Evolutionary conservation across 2,113 vertebrate species (phyloP).

Genomic region (Ophthalmolycus amberensis): DNA sequence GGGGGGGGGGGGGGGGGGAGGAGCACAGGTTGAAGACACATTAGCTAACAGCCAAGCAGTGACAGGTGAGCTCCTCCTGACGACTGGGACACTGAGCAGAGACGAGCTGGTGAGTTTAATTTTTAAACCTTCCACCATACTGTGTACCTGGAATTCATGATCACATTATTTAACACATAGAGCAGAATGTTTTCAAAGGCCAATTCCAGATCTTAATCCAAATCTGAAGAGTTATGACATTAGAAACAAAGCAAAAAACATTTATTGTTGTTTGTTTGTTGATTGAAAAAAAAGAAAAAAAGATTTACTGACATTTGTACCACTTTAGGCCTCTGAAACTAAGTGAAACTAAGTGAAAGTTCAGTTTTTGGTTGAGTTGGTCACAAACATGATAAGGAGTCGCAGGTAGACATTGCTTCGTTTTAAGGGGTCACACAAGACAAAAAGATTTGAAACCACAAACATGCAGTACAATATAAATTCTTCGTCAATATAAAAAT

Average conservation of each 20-base stretch:
- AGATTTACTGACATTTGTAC: background rate
- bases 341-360: background rate
- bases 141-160: background rate
- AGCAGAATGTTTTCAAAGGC: background rate
- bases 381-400: background rate
- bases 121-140: background rate
- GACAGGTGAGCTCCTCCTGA: slow-evolving; percentile 67
- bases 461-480: background rate
- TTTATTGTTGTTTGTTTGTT: background rate
- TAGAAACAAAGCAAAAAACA: background rate
- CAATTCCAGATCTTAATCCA: background rate
- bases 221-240: background rate
- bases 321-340: background rate
- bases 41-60: slow-evolving; percentile 69
- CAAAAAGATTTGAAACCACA: background rate
- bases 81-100: slow-evolving; percentile 48
- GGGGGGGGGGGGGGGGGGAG: slow-evolving; percentile 41
- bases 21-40: slow-evolving; percentile 41
- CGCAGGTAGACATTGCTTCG: background rate
- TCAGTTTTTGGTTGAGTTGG: background rate
- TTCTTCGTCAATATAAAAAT: background rate
- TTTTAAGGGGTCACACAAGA: background rate
- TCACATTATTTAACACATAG: background rate
- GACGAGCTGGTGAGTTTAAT: slow-evolving; percentile 70
- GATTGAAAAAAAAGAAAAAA: background rate